Conservation (phyloP, 2,797 vertebrate species). For the Pangasius sanitwongsei region DNA sequence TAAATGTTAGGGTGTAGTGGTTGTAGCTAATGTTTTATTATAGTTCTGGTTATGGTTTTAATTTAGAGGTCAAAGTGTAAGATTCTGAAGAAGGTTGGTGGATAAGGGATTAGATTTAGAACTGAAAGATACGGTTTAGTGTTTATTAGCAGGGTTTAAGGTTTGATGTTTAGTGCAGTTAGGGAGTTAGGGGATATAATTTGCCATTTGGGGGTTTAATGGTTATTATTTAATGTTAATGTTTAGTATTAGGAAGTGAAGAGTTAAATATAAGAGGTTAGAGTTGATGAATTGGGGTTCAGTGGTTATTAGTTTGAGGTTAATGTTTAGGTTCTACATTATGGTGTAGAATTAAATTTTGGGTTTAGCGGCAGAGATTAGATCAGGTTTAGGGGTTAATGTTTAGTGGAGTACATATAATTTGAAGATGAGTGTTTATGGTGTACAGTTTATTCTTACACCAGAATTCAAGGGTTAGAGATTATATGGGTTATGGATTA, state of each 20-base stretch:
- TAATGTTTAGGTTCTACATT: not conserved
- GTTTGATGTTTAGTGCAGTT: not conserved
- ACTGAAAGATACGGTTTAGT: not conserved
- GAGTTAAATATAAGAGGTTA: not conserved
- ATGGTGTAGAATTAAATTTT: not conserved
- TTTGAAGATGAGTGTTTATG: not conserved
- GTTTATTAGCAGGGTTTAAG: not conserved
- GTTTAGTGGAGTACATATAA: not conserved
- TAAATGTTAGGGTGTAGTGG: not conserved
- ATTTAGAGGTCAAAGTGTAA: not conserved
- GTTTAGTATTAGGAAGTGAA: not conserved
- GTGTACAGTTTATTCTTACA: not conserved
- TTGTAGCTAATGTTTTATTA: not conserved
- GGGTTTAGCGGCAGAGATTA: not conserved
- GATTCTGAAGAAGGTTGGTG: not conserved
- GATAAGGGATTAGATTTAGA: not conserved
- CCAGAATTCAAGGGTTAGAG: not conserved
- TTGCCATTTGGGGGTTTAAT: not conserved
- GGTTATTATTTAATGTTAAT: not conserved
- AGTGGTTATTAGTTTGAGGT: not conserved
- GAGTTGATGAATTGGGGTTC: not conserved
- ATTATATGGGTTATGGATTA: not conserved
- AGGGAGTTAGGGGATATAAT: not conserved
- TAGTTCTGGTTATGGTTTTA: not conserved
- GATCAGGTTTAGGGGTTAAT: not conserved